phyloP scores from a whole-genome alignment of 2,888 invertebrate genomes.

The Nesidiocoris tenuis region DNA sequence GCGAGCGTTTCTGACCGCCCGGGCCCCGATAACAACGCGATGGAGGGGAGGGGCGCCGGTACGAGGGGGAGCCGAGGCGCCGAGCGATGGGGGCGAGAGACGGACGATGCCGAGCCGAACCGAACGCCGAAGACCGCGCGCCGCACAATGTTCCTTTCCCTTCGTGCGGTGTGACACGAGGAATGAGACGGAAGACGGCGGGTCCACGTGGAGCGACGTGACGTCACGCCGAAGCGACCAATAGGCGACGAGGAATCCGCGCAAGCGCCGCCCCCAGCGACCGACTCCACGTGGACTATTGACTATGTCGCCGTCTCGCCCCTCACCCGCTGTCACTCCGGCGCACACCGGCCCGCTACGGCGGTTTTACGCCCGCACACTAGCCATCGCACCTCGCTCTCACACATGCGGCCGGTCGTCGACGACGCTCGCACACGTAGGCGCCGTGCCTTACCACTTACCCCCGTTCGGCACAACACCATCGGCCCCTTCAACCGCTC shows the following conservation, averaged over 20 bases:
- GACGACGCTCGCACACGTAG: too few relatives aligned
- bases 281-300: slow-evolving; percentile 38
- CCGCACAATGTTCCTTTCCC: not conserved
- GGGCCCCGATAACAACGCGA: not conserved
- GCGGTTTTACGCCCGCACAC: not conserved
- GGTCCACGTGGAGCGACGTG: slow-evolving; percentile 20
- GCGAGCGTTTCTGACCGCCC: not conserved
- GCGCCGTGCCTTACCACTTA: not conserved
- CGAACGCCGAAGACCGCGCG: not conserved
- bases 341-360: not conserved
- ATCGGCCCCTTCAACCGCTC: not conserved
- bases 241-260: not conserved
- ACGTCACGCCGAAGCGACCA: slow-evolving; percentile 17
- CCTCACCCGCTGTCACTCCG: slow-evolving; percentile 8
- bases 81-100: slow-evolving; percentile 2
- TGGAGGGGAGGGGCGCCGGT: not conserved
- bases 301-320: slow-evolving; percentile 25
- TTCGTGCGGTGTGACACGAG: not conserved
- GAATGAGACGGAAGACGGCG: not conserved
- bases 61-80: slow-evolving; percentile 1
- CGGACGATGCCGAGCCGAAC: not conserved
- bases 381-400: slow-evolving; percentile 21
- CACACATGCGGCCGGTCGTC: slow-evolving; percentile 5
- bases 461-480: not conserved
- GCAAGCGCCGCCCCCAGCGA: slow-evolving; percentile 20